Evolutionary conservation across 2,888 invertebrate genomes (phyloP).

Genomic region (Cephus rjabovi): DNA sequence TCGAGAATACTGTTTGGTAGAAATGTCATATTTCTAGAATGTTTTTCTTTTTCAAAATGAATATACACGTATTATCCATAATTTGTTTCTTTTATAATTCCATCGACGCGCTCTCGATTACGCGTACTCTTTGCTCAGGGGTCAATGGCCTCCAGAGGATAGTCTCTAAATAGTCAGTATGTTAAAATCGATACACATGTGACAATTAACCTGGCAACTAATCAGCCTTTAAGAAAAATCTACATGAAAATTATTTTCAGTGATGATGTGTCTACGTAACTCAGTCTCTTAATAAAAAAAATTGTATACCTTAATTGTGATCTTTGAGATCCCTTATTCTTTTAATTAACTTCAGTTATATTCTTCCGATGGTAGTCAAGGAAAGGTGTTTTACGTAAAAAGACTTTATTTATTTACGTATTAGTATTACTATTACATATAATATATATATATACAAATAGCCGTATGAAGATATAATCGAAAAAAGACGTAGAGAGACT

Average conservation of each 20-base stretch:
- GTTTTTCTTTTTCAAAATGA: neutral
- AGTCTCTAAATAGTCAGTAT: neutral
- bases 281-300: slow-evolving; percentile 38
- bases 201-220: neutral
- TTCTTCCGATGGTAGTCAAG: neutral
- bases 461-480: slow-evolving; percentile 22
- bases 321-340: slow-evolving; percentile 8
- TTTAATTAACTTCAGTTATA: neutral
- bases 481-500: slow-evolving; percentile 17
- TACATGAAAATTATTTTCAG: slow-evolving; percentile 37
- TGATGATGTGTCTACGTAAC: slow-evolving; percentile 39
- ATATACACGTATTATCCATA: neutral
- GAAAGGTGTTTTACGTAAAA: neutral
- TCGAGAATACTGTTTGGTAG: neutral
- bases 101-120: neutral
- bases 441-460: slow-evolving; percentile 21
- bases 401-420: slow-evolving; percentile 14
- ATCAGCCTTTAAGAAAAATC: slow-evolving; percentile 8
- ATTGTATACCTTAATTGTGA: neutral
- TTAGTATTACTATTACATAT: slow-evolving; percentile 26
- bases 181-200: neutral
- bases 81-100: neutral
- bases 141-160: neutral
- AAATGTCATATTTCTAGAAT: neutral
- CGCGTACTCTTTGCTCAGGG: neutral